phyloP scores from a whole-genome alignment of 64 coral and sea anemone genomes.

The Porites australiensis region DNA sequence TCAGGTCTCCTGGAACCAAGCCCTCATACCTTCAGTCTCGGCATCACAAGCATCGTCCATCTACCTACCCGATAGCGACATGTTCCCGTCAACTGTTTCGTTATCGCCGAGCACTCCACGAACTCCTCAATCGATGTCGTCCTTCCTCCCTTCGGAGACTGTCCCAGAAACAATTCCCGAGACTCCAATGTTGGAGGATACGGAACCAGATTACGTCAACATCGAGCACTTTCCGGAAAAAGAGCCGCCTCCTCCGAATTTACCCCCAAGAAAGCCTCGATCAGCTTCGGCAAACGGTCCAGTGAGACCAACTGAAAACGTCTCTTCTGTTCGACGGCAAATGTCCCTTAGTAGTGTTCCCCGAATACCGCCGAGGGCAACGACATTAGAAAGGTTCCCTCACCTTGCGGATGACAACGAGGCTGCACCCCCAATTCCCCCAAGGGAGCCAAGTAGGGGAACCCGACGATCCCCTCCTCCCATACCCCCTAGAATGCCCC shows the following conservation, averaged over 20 bases:
- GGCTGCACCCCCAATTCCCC: slow-evolving; percentile 50
- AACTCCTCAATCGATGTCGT: slow-evolving; percentile 41
- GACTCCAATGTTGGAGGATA: slow-evolving; percentile 50
- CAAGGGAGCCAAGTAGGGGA: slow-evolving; percentile 55
- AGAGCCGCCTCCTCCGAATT: slow-evolving; percentile 41
- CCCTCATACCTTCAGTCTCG: slow-evolving; percentile 76
- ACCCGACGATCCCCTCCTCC: slow-evolving; percentile 50
- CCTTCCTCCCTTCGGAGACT: slow-evolving; percentile 66
- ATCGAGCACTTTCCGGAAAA: slow-evolving; percentile 89
- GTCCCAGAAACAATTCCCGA: slow-evolving; percentile 69
- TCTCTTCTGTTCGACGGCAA: slow-evolving; percentile 21
- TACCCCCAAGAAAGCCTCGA: slow-evolving; percentile 74
- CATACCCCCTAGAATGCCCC: slow-evolving; percentile 67
- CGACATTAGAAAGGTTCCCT: slow-evolving; percentile 58
- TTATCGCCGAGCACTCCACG: slow-evolving; percentile 63
- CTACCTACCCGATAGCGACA: slow-evolving; percentile 28
- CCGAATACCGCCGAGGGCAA: slow-evolving; percentile 1
- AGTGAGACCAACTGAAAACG: slow-evolving; percentile 63
- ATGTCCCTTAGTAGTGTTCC: background rate
- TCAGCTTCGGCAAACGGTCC: slow-evolving; percentile 60
- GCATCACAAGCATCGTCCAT: slow-evolving; percentile 65
- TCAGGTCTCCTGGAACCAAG: slow-evolving; percentile 89
- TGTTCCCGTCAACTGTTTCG: slow-evolving; percentile 20
- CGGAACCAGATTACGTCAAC: slow-evolving; percentile 87
- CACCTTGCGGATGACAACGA: slow-evolving; percentile 6